Evolutionary conservation across 2,797 vertebrate genomes (phyloP).

Genomic region (Phrynocephalus vlangalii): DNA sequence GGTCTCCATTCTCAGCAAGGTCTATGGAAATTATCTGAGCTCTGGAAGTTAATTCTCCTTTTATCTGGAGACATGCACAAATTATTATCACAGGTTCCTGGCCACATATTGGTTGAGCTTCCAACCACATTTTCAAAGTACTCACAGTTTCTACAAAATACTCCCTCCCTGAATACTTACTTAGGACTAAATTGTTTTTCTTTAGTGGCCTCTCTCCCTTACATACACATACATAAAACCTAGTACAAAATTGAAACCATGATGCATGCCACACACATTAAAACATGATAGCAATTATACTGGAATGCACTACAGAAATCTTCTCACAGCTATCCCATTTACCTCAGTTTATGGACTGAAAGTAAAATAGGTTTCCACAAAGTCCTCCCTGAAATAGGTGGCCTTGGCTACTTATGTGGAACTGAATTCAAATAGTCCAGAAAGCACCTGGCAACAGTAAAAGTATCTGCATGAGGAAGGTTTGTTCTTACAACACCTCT

Average conservation of each 20-base stretch:
- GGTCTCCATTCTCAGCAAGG: neutral
- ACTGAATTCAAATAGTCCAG: neutral
- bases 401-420: neutral
- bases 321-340: neutral
- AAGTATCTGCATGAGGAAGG: neutral
- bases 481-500: neutral
- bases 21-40: neutral
- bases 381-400: neutral
- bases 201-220: neutral
- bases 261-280: neutral
- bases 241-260: neutral
- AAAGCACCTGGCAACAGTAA: constrained; percentile 3
- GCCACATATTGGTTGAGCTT: neutral
- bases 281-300: neutral
- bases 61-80: neutral
- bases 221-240: neutral
- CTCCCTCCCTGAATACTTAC: neutral
- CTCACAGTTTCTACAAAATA: neutral
- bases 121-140: neutral
- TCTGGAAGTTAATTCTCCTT: neutral
- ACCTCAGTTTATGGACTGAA: neutral
- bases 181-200: neutral
- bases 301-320: neutral
- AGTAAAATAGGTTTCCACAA: constrained; percentile 11
- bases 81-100: neutral